phyloP scores from a whole-genome alignment of 1,140 invertebrate species.

The Chrysomallon squamiferum region DNA sequence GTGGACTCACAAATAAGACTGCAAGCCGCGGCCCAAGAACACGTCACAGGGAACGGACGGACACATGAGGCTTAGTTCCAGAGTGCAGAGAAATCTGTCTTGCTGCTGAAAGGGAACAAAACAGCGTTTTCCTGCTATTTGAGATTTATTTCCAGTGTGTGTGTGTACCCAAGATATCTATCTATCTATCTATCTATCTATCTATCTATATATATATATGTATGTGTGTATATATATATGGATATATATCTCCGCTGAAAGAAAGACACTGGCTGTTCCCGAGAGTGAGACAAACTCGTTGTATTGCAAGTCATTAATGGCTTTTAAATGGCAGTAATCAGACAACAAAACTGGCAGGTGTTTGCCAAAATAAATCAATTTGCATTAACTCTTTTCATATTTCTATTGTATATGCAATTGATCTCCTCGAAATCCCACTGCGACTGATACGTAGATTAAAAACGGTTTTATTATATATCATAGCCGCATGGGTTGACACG shows the following conservation, averaged over 20 bases:
- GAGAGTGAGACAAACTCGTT: not conserved
- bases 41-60: too few species aligned
- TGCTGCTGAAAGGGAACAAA: not conserved
- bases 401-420: constrained; percentile 2
- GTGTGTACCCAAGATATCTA: too few species aligned
- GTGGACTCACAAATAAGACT: constrained; percentile 7
- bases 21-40: not conserved
- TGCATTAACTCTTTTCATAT: constrained; percentile 4
- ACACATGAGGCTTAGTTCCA: too few species aligned
- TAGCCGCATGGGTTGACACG: too few species aligned
- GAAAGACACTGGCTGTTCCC: not conserved
- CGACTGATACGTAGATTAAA: constrained; percentile 11
- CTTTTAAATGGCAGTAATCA: constrained; percentile 1
- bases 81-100: too few species aligned
- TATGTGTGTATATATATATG: too few species aligned
- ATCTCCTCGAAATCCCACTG: not conserved
- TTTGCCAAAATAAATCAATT: constrained; percentile 13
- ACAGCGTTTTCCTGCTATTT: not conserved
- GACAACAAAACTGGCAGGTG: constrained; percentile 4
- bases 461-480: too few species aligned
- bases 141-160: constrained; percentile 6
- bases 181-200: too few species aligned
- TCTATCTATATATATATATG: too few species aligned
- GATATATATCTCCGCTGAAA: not conserved
- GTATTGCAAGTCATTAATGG: not conserved